phyloP scores from a whole-genome alignment of 2,113 vertebrate genomes.

The Mesocricetus auratus region DNA sequence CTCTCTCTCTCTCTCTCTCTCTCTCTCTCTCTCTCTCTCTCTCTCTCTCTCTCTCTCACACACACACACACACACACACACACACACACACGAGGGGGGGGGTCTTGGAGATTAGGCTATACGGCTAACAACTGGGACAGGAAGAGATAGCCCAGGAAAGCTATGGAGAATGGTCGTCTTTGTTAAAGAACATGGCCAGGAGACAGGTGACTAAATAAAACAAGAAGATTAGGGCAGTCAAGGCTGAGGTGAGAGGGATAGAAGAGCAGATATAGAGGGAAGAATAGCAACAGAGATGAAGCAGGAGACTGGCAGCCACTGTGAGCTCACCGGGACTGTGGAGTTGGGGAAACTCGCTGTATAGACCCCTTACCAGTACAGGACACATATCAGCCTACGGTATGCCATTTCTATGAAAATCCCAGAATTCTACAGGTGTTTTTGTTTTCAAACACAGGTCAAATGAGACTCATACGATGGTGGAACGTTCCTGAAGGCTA shows the following conservation, averaged over 20 bases:
- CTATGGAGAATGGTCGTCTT: not conserved
- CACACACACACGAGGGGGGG: too few species aligned
- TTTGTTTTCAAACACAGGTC: not conserved
- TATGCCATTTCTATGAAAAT: not conserved
- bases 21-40: not conserved
- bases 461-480: not conserved
- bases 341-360: not conserved
- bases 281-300: not conserved
- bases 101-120: not conserved
- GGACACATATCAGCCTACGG: not conserved
- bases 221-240: not conserved
- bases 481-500: not conserved
- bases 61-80: too few species aligned
- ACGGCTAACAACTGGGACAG: not conserved
- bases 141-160: not conserved
- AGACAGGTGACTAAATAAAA: not conserved
- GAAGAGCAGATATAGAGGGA: not conserved
- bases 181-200: not conserved
- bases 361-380: not conserved
- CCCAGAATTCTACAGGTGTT: not conserved
- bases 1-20: not conserved
- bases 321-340: not conserved
- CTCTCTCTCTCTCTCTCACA: too few species aligned
- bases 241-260: not conserved
- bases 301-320: not conserved